phyloP scores from a whole-genome alignment of 1,140 invertebrate species.

The Nephila pilipes region DNA sequence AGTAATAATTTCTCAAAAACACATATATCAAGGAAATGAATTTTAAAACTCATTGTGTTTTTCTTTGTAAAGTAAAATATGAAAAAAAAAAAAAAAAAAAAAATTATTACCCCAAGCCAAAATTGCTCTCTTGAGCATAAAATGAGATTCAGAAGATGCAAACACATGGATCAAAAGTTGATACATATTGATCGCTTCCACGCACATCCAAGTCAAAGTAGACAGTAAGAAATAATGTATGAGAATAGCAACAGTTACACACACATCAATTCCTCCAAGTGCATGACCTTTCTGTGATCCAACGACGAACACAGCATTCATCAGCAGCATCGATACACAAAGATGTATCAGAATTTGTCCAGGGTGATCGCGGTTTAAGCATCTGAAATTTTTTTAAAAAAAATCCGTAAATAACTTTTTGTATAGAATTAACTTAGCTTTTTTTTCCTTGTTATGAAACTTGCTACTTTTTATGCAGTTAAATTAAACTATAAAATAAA shows the following conservation, averaged over 20 bases:
- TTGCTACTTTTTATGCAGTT: too few relatives aligned
- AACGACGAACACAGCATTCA: constrained; percentile 82
- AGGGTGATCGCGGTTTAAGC: constrained; percentile 83
- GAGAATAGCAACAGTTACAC: constrained; percentile 80
- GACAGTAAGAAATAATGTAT: constrained; percentile 83
- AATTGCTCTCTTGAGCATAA: constrained; percentile 83
- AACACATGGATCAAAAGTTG: constrained; percentile 84
- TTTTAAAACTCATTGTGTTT: neutral
- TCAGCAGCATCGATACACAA: constrained; percentile 82
- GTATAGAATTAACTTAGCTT: too few relatives aligned
- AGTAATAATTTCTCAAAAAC: too few relatives aligned
- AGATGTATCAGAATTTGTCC: constrained; percentile 84
- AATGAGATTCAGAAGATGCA: constrained; percentile 82
- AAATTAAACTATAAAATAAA: too few relatives aligned
- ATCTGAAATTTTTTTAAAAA: constrained; percentile 79
- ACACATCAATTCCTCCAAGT: constrained; percentile 78
- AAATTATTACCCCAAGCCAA: constrained; percentile 82
- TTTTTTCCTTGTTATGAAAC: too few relatives aligned
- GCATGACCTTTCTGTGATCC: constrained; percentile 76
- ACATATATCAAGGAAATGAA: neutral
- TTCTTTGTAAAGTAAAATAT: too few relatives aligned
- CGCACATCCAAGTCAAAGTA: constrained; percentile 84
- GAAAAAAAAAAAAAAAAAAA: too few relatives aligned
- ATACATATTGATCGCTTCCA: constrained; percentile 84
- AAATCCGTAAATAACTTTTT: neutral